A percentile compares a stretch with the other conserved stretches of the same genome.
These are phyloP conservation scores for Chrysina gloriosa DNA, from an alignment of 2,888 invertebrate species.

Conservation along the genomic window DNA sequence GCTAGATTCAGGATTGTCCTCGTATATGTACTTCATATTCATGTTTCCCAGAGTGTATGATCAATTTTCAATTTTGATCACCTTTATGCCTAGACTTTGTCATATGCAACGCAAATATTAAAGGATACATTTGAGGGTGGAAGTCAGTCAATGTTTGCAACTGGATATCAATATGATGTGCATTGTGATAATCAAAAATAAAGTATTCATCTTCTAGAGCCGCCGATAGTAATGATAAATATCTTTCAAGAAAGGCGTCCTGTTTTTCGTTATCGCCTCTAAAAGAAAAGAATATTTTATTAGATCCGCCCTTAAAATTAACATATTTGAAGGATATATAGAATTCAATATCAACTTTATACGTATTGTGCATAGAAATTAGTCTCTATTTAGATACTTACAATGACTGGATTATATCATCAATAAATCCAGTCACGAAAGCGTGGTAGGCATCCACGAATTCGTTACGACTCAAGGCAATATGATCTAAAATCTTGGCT, in stretches of 20 bases:
- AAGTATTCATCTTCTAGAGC: slow-evolving; percentile 62
- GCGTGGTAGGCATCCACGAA: slow-evolving; percentile 59
- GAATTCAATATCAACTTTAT: background rate
- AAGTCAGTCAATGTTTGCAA: slow-evolving; percentile 59
- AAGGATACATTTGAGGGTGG: slow-evolving; percentile 55
- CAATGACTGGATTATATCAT: slow-evolving; percentile 58
- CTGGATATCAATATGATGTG: slow-evolving; percentile 57
- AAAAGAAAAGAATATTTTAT: slow-evolving; percentile 45
- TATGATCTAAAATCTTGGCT: slow-evolving; percentile 54
- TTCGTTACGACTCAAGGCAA: slow-evolving; percentile 57
- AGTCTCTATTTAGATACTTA: too few relatives aligned
- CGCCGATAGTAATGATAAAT: slow-evolving; percentile 57
- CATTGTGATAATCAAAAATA: slow-evolving; percentile 61
- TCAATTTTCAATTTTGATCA: too few relatives aligned
- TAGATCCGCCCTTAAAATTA: too few relatives aligned
- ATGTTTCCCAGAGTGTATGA: too few relatives aligned
- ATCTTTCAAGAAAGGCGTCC: slow-evolving; percentile 58
- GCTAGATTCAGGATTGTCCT: too few relatives aligned
- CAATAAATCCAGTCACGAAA: slow-evolving; percentile 57
- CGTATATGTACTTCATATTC: too few relatives aligned
- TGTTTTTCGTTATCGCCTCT: slow-evolving; percentile 57
- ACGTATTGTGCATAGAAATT: background rate
- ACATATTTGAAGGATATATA: too few relatives aligned
- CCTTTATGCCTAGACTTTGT: background rate
- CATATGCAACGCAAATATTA: background rate